Evolutionary conservation across 1,140 invertebrate genomes (phyloP).

Genomic region (Streblospio benedicti): DNA sequence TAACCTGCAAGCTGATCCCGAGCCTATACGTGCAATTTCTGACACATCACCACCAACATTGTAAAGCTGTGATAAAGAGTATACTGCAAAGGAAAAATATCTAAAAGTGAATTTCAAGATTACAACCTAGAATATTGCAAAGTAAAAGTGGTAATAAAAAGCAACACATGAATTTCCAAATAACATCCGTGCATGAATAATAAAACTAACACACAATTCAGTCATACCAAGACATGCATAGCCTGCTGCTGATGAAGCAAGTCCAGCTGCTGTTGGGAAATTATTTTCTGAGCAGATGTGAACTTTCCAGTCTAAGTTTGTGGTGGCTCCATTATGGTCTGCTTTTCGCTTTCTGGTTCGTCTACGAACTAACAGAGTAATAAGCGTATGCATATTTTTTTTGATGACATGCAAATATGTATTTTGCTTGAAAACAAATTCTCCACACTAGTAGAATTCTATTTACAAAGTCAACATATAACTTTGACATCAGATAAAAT

Average conservation of each 20-base stretch:
- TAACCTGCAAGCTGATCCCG: too few species aligned
- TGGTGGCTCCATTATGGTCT: not conserved
- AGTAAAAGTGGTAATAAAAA: not conserved
- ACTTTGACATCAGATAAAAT: too few species aligned
- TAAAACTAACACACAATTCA: not conserved
- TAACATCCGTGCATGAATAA: not conserved
- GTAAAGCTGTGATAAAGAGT: conserved; percentile 67
- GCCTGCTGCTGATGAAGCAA: conserved; percentile 95
- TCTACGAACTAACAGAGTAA: conserved; percentile 5
- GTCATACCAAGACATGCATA: conserved; percentile 61
- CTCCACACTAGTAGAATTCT: too few species aligned
- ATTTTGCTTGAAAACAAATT: not conserved
- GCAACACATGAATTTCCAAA: not conserved
- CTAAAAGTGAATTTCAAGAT: not conserved
- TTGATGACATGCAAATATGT: not conserved
- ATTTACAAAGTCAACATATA: too few species aligned
- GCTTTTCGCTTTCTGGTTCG: conserved; percentile 4
- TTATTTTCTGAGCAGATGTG: conserved; percentile 91
- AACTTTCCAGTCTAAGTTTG: conserved; percentile 50
- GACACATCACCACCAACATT: conserved; percentile 73
- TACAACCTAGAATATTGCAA: not conserved
- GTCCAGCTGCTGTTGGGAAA: conserved; percentile 94
- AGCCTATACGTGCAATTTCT: too few species aligned
- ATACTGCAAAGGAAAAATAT: conserved; percentile 49
- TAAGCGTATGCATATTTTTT: not conserved